Evolutionary conservation across 2,113 vertebrate genomes (phyloP).

Genomic region (Lathamus discolor): DNA sequence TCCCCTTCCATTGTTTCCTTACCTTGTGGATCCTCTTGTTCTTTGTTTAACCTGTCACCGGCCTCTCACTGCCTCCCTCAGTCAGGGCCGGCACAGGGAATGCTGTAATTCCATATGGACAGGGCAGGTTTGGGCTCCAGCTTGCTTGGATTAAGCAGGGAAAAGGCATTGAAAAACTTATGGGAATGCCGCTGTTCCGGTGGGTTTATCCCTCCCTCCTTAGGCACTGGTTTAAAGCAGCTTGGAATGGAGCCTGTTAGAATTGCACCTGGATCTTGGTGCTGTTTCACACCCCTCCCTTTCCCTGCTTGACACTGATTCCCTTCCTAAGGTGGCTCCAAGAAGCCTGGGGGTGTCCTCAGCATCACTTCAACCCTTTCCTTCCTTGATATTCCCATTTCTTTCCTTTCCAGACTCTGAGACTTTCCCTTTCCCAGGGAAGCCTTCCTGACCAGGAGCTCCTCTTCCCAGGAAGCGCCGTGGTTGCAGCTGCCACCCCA

Average conservation of each 20-base stretch:
- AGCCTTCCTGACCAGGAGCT: slow-evolving; percentile 34
- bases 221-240: background rate
- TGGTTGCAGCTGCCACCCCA: background rate
- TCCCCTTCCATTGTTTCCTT: background rate
- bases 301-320: background rate
- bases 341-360: background rate
- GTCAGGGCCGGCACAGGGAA: background rate
- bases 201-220: background rate
- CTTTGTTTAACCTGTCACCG: slow-evolving; percentile 2
- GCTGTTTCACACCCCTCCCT: background rate
- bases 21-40: background rate
- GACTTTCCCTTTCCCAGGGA: background rate
- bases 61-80: background rate
- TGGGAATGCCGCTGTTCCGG: background rate
- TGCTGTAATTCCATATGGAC: background rate
- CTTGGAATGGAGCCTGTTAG: background rate
- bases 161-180: background rate
- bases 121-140: background rate
- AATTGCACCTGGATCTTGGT: background rate
- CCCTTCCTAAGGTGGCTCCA: background rate
- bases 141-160: background rate
- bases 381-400: background rate
- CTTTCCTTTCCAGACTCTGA: slow-evolving; percentile 27
- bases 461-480: background rate
- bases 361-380: background rate